A percentile compares a stretch with the other conserved stretches of the same genome.
phyloP scores from a whole-genome alignment of 2,113 vertebrate genomes.

The Eonycteris spelaea region DNA sequence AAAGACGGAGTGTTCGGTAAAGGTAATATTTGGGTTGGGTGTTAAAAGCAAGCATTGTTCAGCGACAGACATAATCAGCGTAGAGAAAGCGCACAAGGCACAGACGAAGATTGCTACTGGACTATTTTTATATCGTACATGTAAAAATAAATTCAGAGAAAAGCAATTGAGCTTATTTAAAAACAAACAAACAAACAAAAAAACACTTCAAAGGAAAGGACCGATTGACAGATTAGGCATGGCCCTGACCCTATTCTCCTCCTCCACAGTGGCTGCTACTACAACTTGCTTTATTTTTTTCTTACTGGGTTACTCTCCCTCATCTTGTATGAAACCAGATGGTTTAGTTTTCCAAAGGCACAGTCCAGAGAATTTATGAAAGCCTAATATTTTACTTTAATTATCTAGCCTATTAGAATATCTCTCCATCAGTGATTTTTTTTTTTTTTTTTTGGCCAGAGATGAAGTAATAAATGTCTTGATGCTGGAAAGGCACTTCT shows the following conservation, averaged over 20 bases:
- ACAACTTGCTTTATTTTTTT: background rate
- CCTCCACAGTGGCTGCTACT: too few species aligned
- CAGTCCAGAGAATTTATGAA: background rate
- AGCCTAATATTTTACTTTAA: background rate
- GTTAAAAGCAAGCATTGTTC: background rate
- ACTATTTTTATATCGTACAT: background rate
- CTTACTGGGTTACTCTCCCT: too few species aligned
- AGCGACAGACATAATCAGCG: background rate
- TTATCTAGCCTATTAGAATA: background rate
- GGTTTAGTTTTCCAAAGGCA: background rate
- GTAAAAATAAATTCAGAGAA: background rate
- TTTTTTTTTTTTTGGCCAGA: background rate
- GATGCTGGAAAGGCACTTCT: background rate
- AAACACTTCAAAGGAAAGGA: background rate
- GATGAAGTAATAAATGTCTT: background rate
- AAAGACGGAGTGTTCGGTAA: background rate
- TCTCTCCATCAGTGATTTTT: background rate
- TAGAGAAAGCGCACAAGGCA: background rate
- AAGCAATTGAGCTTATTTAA: background rate
- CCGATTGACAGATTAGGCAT: background rate
- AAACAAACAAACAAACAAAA: background rate
- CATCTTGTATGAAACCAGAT: background rate
- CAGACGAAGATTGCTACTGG: background rate
- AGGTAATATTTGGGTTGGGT: background rate
- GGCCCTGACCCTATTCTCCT: too few species aligned